Evolutionary conservation across 2,113 vertebrate species (phyloP).

Genomic region (Rhodinocichla rosea): DNA sequence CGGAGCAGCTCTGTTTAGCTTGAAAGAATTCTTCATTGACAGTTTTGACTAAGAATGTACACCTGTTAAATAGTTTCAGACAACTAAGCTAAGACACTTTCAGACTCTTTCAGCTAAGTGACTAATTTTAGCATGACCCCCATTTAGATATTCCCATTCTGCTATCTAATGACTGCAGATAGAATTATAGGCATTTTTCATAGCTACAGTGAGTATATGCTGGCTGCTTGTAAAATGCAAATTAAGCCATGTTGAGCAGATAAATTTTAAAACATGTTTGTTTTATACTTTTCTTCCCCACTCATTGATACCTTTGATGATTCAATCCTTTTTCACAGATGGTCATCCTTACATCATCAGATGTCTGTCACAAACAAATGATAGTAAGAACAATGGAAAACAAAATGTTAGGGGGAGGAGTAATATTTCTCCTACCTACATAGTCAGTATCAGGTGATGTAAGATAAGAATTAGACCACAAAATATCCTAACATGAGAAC

Average conservation of each 20-base stretch:
- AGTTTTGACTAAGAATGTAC: constrained; percentile 8
- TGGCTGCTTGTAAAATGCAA: neutral
- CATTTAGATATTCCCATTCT: neutral
- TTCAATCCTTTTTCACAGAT: neutral
- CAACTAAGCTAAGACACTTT: neutral
- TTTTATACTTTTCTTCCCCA: neutral
- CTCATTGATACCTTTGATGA: neutral
- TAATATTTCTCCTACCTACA: neutral
- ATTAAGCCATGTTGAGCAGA: neutral
- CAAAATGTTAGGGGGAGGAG: neutral
- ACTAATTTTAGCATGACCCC: neutral
- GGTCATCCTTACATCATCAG: neutral
- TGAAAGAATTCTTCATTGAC: neutral
- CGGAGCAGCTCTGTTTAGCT: neutral
- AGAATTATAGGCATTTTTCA: neutral
- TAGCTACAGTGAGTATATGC: neutral
- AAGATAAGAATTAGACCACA: neutral
- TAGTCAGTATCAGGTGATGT: neutral
- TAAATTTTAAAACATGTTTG: neutral
- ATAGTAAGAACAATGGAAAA: neutral
- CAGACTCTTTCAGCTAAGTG: neutral
- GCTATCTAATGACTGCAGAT: neutral
- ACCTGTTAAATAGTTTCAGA: constrained; percentile 21
- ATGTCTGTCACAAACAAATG: neutral
- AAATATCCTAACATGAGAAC: neutral